These are phyloP conservation scores for Aradus depressus DNA, from an alignment of 2,888 invertebrate genomes.

Conservation along the genomic window DNA sequence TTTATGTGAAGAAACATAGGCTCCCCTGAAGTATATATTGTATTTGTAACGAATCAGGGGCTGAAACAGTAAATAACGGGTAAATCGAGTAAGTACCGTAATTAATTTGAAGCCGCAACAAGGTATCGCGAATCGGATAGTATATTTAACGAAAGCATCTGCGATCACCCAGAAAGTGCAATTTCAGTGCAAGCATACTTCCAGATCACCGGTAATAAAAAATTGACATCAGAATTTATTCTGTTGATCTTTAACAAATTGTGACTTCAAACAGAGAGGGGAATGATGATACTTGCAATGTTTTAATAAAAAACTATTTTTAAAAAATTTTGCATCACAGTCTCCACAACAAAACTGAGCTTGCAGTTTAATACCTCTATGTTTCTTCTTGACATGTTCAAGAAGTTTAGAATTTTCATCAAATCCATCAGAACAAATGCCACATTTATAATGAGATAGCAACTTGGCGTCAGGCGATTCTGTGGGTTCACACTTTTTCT, in stretches of 20 bases:
- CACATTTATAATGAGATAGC: constrained; percentile 30
- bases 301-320: constrained; percentile 32
- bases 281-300: constrained; percentile 33
- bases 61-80: no score
- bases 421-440: constrained; percentile 30
- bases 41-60: no score
- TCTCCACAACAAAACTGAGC: constrained; percentile 33
- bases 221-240: no score
- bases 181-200: no score
- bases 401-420: constrained; percentile 29
- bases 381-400: constrained; percentile 29
- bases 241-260: constrained; percentile 17
- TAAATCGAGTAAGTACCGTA: no score
- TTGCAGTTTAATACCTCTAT: constrained; percentile 30
- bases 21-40: no score
- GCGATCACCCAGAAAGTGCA: no score
- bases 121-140: no score
- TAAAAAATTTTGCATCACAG: constrained; percentile 34
- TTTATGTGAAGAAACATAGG: no score
- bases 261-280: constrained; percentile 23
- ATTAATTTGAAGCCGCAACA: no score
- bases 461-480: background rate
- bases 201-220: no score
- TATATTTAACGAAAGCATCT: no score
- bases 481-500: constrained; percentile 3